A percentile compares a stretch with the other conserved stretches of the same genome.
These are phyloP conservation scores for Tillus elongatus DNA, from an alignment of 2,888 invertebrate genomes.

Conservation along the genomic window DNA sequence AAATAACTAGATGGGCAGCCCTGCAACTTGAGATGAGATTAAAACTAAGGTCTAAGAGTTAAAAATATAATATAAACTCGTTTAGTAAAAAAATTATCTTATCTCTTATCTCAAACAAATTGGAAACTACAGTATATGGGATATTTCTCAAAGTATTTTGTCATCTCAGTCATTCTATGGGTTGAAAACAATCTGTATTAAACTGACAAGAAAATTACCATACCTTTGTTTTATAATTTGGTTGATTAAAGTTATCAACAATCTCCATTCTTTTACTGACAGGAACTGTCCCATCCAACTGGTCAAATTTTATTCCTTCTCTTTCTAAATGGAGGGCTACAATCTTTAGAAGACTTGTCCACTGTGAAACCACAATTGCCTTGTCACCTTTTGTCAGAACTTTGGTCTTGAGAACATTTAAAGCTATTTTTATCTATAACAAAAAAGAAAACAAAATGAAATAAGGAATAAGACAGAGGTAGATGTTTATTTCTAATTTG, in stretches of 20 bases:
- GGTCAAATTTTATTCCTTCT: constrained; percentile 48
- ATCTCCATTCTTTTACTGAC: constrained; percentile 62
- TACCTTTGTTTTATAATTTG: constrained; percentile 49
- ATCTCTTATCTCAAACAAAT: too few species aligned
- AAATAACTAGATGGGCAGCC: too few species aligned
- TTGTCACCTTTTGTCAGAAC: constrained; percentile 54
- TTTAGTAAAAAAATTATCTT: too few species aligned
- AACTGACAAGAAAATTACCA: constrained; percentile 13
- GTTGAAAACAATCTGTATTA: too few species aligned
- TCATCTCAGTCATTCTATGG: too few species aligned
- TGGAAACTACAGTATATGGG: too few species aligned
- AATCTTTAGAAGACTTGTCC: constrained; percentile 74
- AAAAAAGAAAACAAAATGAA: constrained; percentile 11
- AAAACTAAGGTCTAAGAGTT: too few species aligned
- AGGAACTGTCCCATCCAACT: constrained; percentile 68
- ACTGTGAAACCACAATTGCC: constrained; percentile 84
- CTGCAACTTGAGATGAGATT: too few species aligned
- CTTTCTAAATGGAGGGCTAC: constrained; percentile 55
- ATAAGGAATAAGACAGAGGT: too few species aligned
- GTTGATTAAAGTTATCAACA: constrained; percentile 63
- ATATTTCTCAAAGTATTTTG: too few species aligned
- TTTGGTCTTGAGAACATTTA: constrained; percentile 39
- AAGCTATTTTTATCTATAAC: constrained; percentile 22
- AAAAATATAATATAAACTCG: too few species aligned
- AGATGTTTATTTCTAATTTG: too few species aligned